Base-by-base conservation (phyloP, 2,888 invertebrate genomes). In the Uropetala carovei region DNA sequence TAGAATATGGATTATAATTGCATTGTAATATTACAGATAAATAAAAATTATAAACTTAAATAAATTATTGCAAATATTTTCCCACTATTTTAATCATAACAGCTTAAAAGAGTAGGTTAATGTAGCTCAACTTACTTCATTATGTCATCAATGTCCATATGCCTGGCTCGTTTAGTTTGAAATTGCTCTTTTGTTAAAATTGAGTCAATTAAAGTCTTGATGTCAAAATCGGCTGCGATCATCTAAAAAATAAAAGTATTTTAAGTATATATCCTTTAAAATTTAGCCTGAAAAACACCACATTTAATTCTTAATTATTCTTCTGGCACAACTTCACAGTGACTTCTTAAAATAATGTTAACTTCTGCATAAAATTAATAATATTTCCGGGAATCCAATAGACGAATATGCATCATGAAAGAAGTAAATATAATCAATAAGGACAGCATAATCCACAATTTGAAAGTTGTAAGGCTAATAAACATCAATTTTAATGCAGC, bases 111-210 rank as follows among this genome's bases (percentile, higher is more conserved):
- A 85, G 92, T 93, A 93, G 43, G 43, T 43, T 43, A 43, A 43
- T 43, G 43, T 43, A 43, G 5, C 92, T 86, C 84, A 93, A 95
- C 95, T 93, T 95, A 96, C 95, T 96, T 96, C 95, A 99, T 97
- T 94, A 99, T 99, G 95, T 99, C 99, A 95, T 99, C 99, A 93
- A 98, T 97, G 94, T 99, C 99, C 99, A 99, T 98, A 9, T 97
- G 97, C 94, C 99, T 96, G 0, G 99, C 98, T 94, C 99, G 96
- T 95, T 97, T 97, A 93, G 97, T 96, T 92, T 97, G 97, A 94
- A 97, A 97, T 93, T 96, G 96, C 92, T 96, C 96, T 92, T 96
- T 96, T 92, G 95, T 95, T 93, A 99, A 95, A 94, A 99, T 97
- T 64, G 96, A 95, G 93, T 97, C 97, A 2, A 99, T 96, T 95